Percentiles rank a stretch among this genome's conserved stretches.
These are phyloP conservation scores for Lasioglossum baleicum DNA, from an alignment of 1,140 invertebrate genomes.

Conservation along the genomic window DNA sequence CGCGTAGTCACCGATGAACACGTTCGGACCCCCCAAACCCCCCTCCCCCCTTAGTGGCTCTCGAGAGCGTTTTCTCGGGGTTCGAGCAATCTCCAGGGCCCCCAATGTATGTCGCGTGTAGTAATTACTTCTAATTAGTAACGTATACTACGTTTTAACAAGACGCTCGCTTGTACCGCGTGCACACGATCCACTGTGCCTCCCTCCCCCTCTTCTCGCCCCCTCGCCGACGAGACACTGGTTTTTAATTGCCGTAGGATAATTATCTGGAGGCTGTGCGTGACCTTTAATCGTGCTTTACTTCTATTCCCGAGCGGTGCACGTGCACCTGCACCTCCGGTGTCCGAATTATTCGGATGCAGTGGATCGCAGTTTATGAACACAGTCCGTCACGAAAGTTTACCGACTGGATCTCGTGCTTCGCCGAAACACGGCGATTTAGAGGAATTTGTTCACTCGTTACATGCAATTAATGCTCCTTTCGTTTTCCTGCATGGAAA, in stretches of 20 bases:
- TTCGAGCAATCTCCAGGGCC: slow-evolving; percentile 12
- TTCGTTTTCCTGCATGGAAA: too few species aligned
- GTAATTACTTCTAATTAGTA: slow-evolving; percentile 51
- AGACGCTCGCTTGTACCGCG: slow-evolving; percentile 35
- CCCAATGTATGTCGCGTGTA: slow-evolving; percentile 36
- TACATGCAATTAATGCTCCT: too few species aligned
- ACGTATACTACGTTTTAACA: slow-evolving; percentile 43
- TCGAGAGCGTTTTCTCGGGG: not conserved
- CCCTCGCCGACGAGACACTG: not conserved
- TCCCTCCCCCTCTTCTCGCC: not conserved
- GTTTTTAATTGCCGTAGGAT: slow-evolving; percentile 26
- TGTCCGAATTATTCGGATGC: not conserved
- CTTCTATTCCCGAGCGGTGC: not conserved
- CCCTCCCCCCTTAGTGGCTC: not conserved
- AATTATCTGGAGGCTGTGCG: slow-evolving; percentile 18
- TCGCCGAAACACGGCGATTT: too few species aligned
- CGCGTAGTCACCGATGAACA: slow-evolving; percentile 17
- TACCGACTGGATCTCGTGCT: too few species aligned
- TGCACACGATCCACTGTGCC: slow-evolving; percentile 14
- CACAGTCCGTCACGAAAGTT: too few species aligned
- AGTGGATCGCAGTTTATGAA: too few species aligned
- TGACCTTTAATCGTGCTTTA: slow-evolving; percentile 25
- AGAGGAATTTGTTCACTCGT: too few species aligned
- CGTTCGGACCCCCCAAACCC: not conserved
- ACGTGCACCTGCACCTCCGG: not conserved